Evolutionary conservation across 2,888 invertebrate species (phyloP).

Genomic region (Rutpela maculata): DNA sequence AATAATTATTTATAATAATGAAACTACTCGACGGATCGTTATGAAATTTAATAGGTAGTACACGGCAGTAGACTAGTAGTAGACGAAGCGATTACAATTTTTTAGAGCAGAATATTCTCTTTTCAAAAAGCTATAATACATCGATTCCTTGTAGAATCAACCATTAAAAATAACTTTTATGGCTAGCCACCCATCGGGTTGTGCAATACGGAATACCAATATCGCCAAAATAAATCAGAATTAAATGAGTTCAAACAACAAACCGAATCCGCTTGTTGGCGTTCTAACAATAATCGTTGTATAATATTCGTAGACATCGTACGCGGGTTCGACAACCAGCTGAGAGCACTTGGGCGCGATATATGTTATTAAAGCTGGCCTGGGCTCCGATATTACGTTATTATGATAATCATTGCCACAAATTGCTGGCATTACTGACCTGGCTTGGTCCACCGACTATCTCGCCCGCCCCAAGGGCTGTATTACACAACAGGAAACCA

Average conservation of each 20-base stretch:
- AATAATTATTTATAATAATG: too few species aligned
- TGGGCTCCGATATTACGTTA: slow-evolving; percentile 66
- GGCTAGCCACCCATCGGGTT: too few species aligned
- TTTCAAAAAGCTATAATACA: too few species aligned
- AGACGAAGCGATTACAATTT: too few species aligned
- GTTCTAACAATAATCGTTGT: slow-evolving; percentile 44
- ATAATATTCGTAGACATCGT: slow-evolving; percentile 39
- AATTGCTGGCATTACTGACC: slow-evolving; percentile 67
- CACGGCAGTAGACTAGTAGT: too few species aligned
- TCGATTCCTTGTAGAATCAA: too few species aligned
- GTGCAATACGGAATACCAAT: too few species aligned
- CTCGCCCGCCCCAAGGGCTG: slow-evolving; percentile 45
- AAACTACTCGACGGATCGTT: too few species aligned
- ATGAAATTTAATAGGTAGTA: too few species aligned
- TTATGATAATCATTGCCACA: slow-evolving; percentile 66
- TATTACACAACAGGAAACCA: slow-evolving; percentile 48
- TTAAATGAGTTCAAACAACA: neutral
- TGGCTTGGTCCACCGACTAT: slow-evolving; percentile 51
- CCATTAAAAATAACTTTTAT: too few species aligned
- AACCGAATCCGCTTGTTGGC: slow-evolving; percentile 29
- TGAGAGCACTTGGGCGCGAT: slow-evolving; percentile 44
- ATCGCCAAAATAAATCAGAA: too few species aligned
- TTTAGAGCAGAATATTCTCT: too few species aligned
- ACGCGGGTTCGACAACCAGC: slow-evolving; percentile 45
- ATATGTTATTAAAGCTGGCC: slow-evolving; percentile 58